phyloP scores from a whole-genome alignment of 2,888 invertebrate species.

The Luperina testacea region DNA sequence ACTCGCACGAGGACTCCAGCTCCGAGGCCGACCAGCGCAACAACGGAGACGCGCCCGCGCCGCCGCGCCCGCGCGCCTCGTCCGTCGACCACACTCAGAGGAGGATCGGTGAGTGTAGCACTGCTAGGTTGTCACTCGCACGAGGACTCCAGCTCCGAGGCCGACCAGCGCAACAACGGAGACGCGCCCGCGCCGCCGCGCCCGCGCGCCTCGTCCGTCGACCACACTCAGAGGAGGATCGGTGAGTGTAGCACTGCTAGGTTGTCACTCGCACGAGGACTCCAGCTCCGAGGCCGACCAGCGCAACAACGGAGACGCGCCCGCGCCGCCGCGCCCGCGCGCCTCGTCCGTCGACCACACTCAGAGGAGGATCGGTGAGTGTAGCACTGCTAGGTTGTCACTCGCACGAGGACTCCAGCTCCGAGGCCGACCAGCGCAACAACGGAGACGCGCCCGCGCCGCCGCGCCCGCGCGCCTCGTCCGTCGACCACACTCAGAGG shows the following conservation, averaged over 20 bases:
- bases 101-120: slow-evolving; percentile 76
- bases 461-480: slow-evolving; percentile 92
- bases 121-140: slow-evolving; percentile 77
- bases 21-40: slow-evolving; percentile 91
- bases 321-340: slow-evolving; percentile 90
- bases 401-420: slow-evolving; percentile 94
- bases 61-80: slow-evolving; percentile 92
- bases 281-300: slow-evolving; percentile 93
- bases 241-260: slow-evolving; percentile 71
- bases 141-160: slow-evolving; percentile 95
- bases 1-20: slow-evolving; percentile 94
- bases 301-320: slow-evolving; percentile 75
- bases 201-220: slow-evolving; percentile 92
- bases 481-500: slow-evolving; percentile 90
- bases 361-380: slow-evolving; percentile 80
- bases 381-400: not conserved
- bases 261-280: slow-evolving; percentile 91
- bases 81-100: slow-evolving; percentile 91
- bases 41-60: slow-evolving; percentile 79
- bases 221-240: slow-evolving; percentile 88
- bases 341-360: slow-evolving; percentile 92
- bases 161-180: slow-evolving; percentile 78
- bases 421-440: slow-evolving; percentile 90
- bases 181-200: slow-evolving; percentile 89
- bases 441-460: slow-evolving; percentile 82